Conservation (phyloP, 2,797 vertebrate genomes). For the Luscinia luscinia region DNA sequence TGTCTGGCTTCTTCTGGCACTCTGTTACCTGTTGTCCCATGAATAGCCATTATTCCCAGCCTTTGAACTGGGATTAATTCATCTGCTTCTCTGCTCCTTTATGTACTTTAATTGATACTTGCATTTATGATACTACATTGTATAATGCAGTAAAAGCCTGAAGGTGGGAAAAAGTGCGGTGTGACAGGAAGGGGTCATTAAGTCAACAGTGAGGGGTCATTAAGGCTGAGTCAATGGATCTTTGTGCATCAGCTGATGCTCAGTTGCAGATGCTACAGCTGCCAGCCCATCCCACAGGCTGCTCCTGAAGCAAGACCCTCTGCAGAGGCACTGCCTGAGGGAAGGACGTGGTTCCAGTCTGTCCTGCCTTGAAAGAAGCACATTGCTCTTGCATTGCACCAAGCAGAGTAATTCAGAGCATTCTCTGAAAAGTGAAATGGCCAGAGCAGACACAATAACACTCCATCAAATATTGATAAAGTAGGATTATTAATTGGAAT, state of each 20-base stretch:
- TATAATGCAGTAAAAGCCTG: not conserved
- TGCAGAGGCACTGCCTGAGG: not conserved
- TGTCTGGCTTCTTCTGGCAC: not conserved
- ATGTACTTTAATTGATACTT: not conserved
- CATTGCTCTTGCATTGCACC: not conserved
- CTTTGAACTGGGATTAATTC: not conserved
- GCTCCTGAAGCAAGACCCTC: not conserved
- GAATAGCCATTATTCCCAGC: not conserved
- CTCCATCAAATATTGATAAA: constrained; percentile 63
- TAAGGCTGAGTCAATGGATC: not conserved
- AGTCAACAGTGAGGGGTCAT: not conserved
- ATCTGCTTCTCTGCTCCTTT: not conserved
- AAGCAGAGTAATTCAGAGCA: not conserved
- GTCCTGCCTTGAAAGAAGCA: not conserved
- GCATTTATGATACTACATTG: not conserved
- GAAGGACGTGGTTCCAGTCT: not conserved
- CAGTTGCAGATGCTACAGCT: not conserved
- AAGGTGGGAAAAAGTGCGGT: not conserved
- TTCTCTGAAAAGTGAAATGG: constrained; percentile 26
- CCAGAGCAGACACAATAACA: constrained; percentile 25
- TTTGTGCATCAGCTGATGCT: not conserved
- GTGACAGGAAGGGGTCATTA: not conserved
- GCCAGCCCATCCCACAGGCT: accelerated
- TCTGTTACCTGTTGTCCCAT: not conserved
- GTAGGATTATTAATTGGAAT: constrained; percentile 61